Base-by-base conservation (phyloP, 2,888 invertebrate genomes). In the Steromphala cineraria region DNA sequence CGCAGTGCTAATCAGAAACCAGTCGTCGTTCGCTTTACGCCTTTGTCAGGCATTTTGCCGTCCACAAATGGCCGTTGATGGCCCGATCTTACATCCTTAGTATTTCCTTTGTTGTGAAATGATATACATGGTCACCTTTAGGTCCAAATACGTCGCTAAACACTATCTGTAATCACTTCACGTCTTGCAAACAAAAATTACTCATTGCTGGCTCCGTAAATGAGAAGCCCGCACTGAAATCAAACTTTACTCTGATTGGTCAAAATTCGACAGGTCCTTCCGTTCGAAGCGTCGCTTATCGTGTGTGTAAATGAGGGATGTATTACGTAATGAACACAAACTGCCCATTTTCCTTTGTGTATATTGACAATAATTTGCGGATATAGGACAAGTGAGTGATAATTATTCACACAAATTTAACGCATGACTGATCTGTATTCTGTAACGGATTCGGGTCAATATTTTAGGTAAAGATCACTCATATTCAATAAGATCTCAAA, bases 231-330 rank as follows among this genome's bases (percentile, higher is more conserved):
- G 71, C 71, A 71, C 31, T n/a, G 71, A 71, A 71, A 15, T 31
- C 71, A 36, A 31, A 71, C 71, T 71, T 62, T 21, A 19, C 40
- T 71, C 71, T 71, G 71, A 71, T 71, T 71, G 71, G 71, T 71
- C 71, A 71, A 71, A 31, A 71, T 71, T 71, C 71, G 62, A 71
- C 40, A 71, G 71, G 71, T 71, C 71, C 36, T 71, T 71, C 71
- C 71, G 71, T 19, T 36, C n/a, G 71, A 62, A 62, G 62, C 62
- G 21, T 62, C 62, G 28, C 28, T 62, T 62, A 28, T 62, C 62
- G 62, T 62, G 62, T 62, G 62, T 62, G 62, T 24, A 62, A 28
- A 31, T 24, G 62, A 46, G 46, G 15, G 15, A 28, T 28, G 62
- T 62, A 31, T 62, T 62, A 62, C 62, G 62, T 62, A 62, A 62